These are phyloP conservation scores for Hoplostethus mediterraneus DNA, from an alignment of 2,797 vertebrate species.

Conservation along the genomic window DNA sequence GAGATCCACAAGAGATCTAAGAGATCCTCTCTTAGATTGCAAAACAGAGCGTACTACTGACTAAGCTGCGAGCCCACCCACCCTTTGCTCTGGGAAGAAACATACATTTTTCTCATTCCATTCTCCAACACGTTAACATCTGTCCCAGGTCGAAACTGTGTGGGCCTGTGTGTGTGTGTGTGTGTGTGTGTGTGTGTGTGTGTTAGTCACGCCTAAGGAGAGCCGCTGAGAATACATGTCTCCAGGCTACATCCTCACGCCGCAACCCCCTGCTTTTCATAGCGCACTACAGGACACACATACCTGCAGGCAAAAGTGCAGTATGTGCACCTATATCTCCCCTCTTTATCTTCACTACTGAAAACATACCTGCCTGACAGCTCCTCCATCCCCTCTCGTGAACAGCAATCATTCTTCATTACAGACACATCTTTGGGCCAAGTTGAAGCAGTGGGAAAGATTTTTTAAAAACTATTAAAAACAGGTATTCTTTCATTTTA, in stretches of 20 bases:
- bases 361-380: conserved; percentile 9
- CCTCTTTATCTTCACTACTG: conserved; percentile 14
- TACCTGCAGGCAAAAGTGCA: conserved; percentile 42
- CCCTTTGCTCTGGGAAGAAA: conserved; percentile 72
- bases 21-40: conserved; percentile 30
- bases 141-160: conserved; percentile 77
- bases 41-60: conserved; percentile 52
- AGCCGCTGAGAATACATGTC: conserved; percentile 63
- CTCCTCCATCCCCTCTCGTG: not conserved
- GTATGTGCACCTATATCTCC: not conserved
- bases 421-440: not conserved
- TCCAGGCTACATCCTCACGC: conserved; percentile 61
- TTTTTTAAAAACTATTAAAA: not conserved
- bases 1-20: not conserved
- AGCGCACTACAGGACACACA: conserved; percentile 32
- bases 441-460: not conserved
- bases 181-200: conserved; percentile 21
- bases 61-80: conserved; percentile 63
- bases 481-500: not conserved
- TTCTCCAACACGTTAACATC: conserved; percentile 84
- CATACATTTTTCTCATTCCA: conserved; percentile 86
- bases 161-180: conserved; percentile 26
- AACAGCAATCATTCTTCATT: conserved; percentile 13
- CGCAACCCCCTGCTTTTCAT: conserved; percentile 44
- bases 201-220: conserved; percentile 65